Base-by-base conservation (phyloP, 2,888 invertebrate genomes). In the Tinea trinotella region DNA sequence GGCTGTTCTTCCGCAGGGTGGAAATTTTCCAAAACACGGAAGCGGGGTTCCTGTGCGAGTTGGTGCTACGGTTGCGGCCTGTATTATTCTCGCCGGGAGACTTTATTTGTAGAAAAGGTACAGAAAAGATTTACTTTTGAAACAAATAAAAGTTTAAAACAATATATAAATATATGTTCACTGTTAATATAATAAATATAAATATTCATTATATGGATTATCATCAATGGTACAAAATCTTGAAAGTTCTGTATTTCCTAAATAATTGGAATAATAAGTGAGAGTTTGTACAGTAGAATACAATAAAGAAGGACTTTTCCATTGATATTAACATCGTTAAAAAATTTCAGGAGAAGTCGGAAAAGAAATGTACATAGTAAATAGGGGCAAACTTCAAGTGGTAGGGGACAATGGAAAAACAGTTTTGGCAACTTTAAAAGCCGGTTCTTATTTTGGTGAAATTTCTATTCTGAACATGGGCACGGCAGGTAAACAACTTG, bases 1-100 rank as follows among this genome's bases (percentile, higher is more conserved):
- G 7, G 7, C 30, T 30, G n/a, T 30, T 30, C 22, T 22, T 50
- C 60, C 62, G 15, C 59, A 88, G 97, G 78, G 97, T 99, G 73
- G 98, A 99, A 87, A 99, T 99, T 74, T 99, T 99, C 87, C 98
- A 99, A 88, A 98, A 98, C 84, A 99, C 98, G 53, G 99, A 99
- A 84, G 98, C 98, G 57, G 99, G 99, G 56, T 99, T 99, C 88
- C 91, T 99, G 60, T 98, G 98, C 79, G 98, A 98, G 84, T 89
- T 99, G 68, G 99, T 99, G 65, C 89, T 99, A 60, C 90, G 96
- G 76, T 89, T 99, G 61, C 89, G 97, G 65, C 98, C 98, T 54
- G 98, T 98, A 53, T 91, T 99, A 59, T 99, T 98, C 87, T 98
- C 98, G 64, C 99, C 99, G 19, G 98, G 98, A 56, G 99, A 99